Evolutionary conservation across 2,888 invertebrate species (phyloP).

Genomic region (Salpingus planirostris): DNA sequence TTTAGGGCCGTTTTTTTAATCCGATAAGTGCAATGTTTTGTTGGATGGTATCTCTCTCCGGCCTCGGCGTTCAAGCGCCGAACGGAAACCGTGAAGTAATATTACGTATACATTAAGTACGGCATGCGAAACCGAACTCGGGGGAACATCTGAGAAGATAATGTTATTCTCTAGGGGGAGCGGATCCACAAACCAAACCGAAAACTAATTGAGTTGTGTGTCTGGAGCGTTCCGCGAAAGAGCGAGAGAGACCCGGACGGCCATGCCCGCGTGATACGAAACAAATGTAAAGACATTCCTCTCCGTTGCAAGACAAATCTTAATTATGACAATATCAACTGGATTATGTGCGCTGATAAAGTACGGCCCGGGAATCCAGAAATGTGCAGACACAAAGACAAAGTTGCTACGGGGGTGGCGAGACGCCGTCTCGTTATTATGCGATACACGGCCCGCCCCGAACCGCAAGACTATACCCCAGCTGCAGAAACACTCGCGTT

Average conservation of each 20-base stretch:
- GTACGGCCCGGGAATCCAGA: slow-evolving; percentile 4
- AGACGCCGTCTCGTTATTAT: too few relatives aligned
- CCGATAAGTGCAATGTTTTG: slow-evolving; percentile 31
- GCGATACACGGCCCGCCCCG: too few relatives aligned
- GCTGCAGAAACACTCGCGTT: too few relatives aligned
- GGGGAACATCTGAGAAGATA: slow-evolving; percentile 28
- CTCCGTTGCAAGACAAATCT: slow-evolving; percentile 23
- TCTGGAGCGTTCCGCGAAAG: slow-evolving; percentile 16
- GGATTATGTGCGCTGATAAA: slow-evolving; percentile 9
- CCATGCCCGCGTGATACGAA: slow-evolving; percentile 24
- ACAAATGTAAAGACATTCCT: slow-evolving; percentile 27
- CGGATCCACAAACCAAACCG: slow-evolving; percentile 29
- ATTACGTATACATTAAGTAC: slow-evolving; percentile 25
- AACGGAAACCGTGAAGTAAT: slow-evolving; percentile 24
- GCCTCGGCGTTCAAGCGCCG: slow-evolving; percentile 13
- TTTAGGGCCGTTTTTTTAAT: too few relatives aligned
- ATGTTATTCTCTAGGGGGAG: slow-evolving; percentile 29
- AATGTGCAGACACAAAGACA: too few relatives aligned
- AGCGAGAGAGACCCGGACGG: slow-evolving; percentile 5
- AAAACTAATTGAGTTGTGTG: slow-evolving; percentile 36
- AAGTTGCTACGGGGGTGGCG: too few relatives aligned
- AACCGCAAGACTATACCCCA: too few relatives aligned
- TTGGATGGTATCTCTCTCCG: slow-evolving; percentile 22
- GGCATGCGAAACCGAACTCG: slow-evolving; percentile 25
- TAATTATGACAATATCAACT: slow-evolving; percentile 22